Evolutionary conservation across 1,140 invertebrate species (phyloP).

Genomic region (Temnothorax curvispinosus): DNA sequence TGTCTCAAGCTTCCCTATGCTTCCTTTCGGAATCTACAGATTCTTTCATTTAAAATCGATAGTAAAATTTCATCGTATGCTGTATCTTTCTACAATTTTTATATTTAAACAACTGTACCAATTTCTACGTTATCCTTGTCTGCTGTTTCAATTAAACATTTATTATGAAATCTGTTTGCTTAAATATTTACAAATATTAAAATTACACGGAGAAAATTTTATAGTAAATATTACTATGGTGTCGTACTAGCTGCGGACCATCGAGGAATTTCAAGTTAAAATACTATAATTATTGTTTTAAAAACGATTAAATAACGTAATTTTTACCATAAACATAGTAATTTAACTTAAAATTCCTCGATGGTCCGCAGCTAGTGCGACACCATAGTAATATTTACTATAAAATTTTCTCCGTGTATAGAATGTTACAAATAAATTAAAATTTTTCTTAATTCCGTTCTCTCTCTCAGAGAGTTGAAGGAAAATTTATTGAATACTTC

Average conservation of each 20-base stretch:
- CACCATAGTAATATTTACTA: too few relatives aligned
- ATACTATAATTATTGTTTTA: too few relatives aligned
- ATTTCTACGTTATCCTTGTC: neutral
- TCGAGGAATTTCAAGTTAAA: too few relatives aligned
- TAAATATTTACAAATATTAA: neutral
- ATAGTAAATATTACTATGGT: too few relatives aligned
- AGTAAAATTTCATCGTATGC: neutral
- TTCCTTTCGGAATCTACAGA: slow-evolving; percentile 9
- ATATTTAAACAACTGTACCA: neutral
- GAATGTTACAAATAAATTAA: slow-evolving; percentile 4
- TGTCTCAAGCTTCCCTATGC: neutral
- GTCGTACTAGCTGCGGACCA: too few relatives aligned
- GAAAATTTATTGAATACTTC: slow-evolving; percentile 8
- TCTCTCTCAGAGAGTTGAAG: slow-evolving; percentile 16
- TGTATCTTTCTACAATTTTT: neutral
- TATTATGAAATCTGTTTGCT: neutral
- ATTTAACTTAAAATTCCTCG: too few relatives aligned
- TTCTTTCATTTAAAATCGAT: neutral
- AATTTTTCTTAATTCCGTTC: neutral
- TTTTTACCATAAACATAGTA: too few relatives aligned
- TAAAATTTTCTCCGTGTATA: too few relatives aligned
- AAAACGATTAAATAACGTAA: too few relatives aligned
- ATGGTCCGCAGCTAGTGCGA: too few relatives aligned
- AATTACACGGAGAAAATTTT: neutral
- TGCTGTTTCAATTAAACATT: slow-evolving; percentile 8